A percentile compares a stretch with the other conserved stretches of the same genome.
phyloP scores from a whole-genome alignment of 2,113 vertebrate species.

The Salvator merianae region DNA sequence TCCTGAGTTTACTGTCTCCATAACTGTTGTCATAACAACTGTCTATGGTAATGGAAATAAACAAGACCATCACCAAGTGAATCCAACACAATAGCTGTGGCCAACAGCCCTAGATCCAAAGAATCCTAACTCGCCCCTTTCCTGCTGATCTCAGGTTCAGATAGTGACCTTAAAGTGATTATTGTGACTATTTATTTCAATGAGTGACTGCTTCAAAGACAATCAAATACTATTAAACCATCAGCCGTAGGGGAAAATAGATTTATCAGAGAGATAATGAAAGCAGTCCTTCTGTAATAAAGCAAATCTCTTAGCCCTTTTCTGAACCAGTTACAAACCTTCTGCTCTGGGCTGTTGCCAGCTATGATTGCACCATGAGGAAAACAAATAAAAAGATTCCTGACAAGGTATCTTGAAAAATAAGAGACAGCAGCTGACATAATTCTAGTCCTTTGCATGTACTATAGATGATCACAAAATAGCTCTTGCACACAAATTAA shows the following conservation, averaged over 20 bases:
- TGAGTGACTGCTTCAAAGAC: neutral
- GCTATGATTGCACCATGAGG: slow-evolving; percentile 2
- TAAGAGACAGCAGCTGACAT: slow-evolving; percentile 1
- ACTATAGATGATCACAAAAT: slow-evolving; percentile 12
- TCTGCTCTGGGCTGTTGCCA: neutral
- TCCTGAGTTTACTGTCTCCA: too few species aligned
- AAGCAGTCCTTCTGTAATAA: neutral
- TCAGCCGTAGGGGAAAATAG: too few species aligned
- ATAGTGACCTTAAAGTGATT: neutral
- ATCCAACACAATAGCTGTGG: too few species aligned
- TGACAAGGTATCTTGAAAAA: slow-evolving; percentile 5
- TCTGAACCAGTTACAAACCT: neutral
- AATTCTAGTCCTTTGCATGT: neutral
- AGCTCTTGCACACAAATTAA: slow-evolving; percentile 12
- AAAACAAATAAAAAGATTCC: neutral
- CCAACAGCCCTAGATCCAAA: too few species aligned
- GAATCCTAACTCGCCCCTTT: too few species aligned
- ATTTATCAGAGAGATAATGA: neutral
- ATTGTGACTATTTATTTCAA: neutral
- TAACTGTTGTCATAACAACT: too few species aligned
- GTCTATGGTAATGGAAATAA: too few species aligned
- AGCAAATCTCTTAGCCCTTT: neutral
- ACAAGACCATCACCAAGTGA: too few species aligned
- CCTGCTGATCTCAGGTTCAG: too few species aligned
- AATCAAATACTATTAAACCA: neutral